Percentiles rank a stretch among this genome's conserved stretches.
These are phyloP conservation scores for Salvator merianae DNA, from an alignment of 2,113 vertebrate genomes.

Conservation along the genomic window DNA sequence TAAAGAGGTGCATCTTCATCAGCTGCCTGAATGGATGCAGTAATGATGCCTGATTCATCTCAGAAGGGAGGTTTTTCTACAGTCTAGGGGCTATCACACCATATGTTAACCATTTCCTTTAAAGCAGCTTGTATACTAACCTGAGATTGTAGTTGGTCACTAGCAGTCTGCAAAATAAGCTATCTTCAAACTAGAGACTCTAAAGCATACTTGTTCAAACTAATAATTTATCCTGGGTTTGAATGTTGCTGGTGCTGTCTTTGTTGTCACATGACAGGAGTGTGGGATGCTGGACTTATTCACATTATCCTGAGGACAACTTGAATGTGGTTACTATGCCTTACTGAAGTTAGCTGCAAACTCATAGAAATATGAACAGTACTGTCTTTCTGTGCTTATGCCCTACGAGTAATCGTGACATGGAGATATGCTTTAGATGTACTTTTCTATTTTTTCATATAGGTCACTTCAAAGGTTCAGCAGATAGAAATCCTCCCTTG, in stretches of 20 bases:
- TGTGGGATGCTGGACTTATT: background rate
- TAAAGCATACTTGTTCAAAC: background rate
- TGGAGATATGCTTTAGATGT: background rate
- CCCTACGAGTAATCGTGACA: too few relatives aligned
- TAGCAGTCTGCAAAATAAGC: background rate
- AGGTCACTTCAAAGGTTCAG: slow-evolving; percentile 87
- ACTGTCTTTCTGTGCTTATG: too few relatives aligned
- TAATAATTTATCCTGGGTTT: background rate
- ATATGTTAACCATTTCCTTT: background rate
- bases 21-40: too few relatives aligned
- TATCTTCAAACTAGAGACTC: background rate
- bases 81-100: too few relatives aligned
- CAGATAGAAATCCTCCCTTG: slow-evolving; percentile 88
- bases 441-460: slow-evolving; percentile 37
- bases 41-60: too few relatives aligned
- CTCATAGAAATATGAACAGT: background rate
- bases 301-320: background rate
- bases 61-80: too few relatives aligned
- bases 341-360: background rate
- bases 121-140: background rate
- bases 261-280: background rate
- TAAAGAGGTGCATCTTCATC: too few relatives aligned
- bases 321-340: background rate
- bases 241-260: background rate
- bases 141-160: background rate